Evolutionary conservation across 2,797 vertebrate species (phyloP).

Genomic region (Alosa sapidissima): DNA sequence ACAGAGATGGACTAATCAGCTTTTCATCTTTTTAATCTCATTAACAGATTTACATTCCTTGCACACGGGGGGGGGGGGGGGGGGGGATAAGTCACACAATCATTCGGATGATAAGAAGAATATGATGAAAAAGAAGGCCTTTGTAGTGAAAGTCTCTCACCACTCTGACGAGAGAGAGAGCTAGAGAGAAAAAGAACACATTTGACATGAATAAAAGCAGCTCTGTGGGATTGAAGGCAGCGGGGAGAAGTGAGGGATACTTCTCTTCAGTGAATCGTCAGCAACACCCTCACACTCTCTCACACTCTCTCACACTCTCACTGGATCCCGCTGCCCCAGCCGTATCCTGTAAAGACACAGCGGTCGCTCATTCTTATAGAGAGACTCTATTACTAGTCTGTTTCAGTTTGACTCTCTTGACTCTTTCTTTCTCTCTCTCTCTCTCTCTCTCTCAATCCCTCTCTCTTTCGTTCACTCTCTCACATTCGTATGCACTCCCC

Average conservation of each 20-base stretch:
- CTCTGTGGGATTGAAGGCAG: not conserved
- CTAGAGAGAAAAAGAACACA: not conserved
- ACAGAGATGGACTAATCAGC: constrained; percentile 41
- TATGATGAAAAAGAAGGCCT: not conserved
- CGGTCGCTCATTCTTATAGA: not conserved
- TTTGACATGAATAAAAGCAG: not conserved
- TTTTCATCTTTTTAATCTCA: constrained; percentile 62
- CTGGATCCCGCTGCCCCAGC: not conserved
- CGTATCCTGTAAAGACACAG: not conserved
- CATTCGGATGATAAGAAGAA: not conserved
- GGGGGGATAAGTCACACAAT: not conserved
- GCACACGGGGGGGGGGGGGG: too few relatives aligned
- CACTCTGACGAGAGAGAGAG: not conserved
- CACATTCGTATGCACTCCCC: not conserved
- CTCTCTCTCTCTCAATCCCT: not conserved
- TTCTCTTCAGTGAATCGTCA: not conserved
- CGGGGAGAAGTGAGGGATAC: not conserved
- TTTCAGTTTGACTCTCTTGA: constrained; percentile 10
- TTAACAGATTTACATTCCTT: constrained; percentile 72
- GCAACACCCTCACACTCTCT: not conserved
- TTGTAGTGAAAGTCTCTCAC: not conserved
- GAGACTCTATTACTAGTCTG: not conserved
- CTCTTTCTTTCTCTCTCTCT: not conserved
- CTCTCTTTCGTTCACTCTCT: not conserved
- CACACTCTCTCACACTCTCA: constrained; percentile 8